A percentile compares a stretch with the other conserved stretches of the same genome.
phyloP scores from a whole-genome alignment of 2,113 vertebrate genomes.

The Glaucomys volans region DNA sequence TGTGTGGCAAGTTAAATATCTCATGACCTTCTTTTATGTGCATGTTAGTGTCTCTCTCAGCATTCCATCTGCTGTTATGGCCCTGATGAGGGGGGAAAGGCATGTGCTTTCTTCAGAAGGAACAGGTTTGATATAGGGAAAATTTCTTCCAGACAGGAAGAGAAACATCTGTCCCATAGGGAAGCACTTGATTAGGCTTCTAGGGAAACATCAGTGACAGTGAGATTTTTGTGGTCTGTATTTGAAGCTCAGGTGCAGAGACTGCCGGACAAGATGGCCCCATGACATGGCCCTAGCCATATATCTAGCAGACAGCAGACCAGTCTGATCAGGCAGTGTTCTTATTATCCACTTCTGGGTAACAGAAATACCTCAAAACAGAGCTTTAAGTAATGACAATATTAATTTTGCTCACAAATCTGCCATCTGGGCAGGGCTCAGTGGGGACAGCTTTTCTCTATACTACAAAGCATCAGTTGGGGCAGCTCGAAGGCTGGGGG shows the following conservation, averaged over 20 bases:
- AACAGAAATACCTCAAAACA: background rate
- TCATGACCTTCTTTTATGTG: background rate
- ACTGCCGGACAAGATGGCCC: background rate
- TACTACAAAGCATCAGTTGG: background rate
- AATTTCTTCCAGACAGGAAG: background rate
- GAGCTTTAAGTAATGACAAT: constrained; percentile 15
- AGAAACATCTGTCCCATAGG: background rate
- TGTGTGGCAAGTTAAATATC: background rate
- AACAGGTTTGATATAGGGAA: background rate
- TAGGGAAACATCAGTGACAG: background rate
- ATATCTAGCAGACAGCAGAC: background rate
- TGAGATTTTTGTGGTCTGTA: background rate
- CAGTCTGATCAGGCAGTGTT: background rate
- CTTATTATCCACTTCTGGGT: background rate
- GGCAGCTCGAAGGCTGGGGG: background rate
- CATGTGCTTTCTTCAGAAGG: background rate
- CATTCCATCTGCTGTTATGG: background rate
- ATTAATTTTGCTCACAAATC: constrained; percentile 48
- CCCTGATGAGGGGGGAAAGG: background rate
- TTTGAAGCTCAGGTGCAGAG: background rate
- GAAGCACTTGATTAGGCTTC: background rate
- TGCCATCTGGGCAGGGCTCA: background rate
- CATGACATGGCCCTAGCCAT: background rate
- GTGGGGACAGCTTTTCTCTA: constrained; percentile 40
- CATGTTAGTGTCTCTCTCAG: background rate